These are phyloP conservation scores for Zophobas atratus DNA, from an alignment of 1,140 invertebrate species.

Conservation along the genomic window DNA sequence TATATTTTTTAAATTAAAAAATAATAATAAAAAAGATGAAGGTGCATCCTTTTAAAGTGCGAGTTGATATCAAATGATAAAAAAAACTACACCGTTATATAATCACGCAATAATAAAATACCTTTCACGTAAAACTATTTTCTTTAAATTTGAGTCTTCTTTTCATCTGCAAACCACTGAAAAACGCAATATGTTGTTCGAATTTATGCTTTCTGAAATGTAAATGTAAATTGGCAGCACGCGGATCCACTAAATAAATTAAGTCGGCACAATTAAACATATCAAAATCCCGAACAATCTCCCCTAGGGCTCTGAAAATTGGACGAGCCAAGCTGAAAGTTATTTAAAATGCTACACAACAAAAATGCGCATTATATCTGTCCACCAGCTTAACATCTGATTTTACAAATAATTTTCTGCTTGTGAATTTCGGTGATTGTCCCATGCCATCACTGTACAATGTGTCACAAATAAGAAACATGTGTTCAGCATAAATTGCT, in stretches of 20 bases:
- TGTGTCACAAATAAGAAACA: background rate
- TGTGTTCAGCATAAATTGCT: slow-evolving; percentile 6
- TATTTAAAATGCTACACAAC: background rate
- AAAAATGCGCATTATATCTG: background rate
- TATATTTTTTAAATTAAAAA: background rate
- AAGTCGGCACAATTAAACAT: background rate
- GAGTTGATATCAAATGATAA: no score
- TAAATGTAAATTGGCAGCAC: background rate
- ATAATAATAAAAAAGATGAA: background rate
- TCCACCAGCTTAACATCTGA: background rate
- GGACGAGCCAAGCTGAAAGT: background rate
- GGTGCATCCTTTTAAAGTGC: no score
- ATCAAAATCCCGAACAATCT: background rate
- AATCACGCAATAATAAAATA: no score
- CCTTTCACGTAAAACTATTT: no score
- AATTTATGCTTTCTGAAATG: background rate
- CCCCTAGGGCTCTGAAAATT: background rate
- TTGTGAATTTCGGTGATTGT: background rate
- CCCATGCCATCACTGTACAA: background rate
- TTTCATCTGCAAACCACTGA: background rate
- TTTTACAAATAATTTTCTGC: background rate
- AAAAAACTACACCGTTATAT: no score
- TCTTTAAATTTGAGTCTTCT: no score
- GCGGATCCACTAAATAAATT: background rate
- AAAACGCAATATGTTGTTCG: background rate